Conservation (phyloP, 1,140 invertebrate genomes). For the Aphelenchoides besseyi region DNA sequence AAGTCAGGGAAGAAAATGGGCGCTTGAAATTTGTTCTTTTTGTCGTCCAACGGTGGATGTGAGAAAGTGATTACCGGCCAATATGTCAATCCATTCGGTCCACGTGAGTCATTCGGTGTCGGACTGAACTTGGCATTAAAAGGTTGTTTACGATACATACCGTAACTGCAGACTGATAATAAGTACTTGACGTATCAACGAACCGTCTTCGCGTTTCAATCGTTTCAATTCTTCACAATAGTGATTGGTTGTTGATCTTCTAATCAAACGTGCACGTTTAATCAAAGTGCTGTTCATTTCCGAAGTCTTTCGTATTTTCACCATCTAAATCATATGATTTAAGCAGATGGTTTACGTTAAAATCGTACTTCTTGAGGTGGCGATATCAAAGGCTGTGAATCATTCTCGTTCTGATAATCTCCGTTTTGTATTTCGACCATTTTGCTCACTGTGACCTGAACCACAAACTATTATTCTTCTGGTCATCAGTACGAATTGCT, state of each 20-base stretch:
- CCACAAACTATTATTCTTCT: no score
- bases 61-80: not conserved
- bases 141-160: conserved; percentile 7
- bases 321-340: not conserved
- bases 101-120: not conserved
- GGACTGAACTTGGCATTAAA: not conserved
- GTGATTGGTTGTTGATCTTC: conserved; percentile 41
- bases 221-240: conserved; percentile 36
- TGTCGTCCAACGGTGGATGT: conserved; percentile 35
- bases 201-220: conserved; percentile 39
- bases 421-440: not conserved
- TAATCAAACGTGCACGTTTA: conserved; percentile 37
- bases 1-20: conserved; percentile 46
- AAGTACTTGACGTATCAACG: conserved; percentile 38
- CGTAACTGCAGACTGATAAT: conserved; percentile 37
- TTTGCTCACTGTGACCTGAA: no score
- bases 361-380: not conserved
- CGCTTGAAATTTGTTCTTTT: conserved; percentile 35
- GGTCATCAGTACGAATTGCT: not conserved
- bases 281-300: not conserved
- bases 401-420: not conserved
- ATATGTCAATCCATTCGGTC: not conserved
- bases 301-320: conserved; percentile 2
- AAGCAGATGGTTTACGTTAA: not conserved
- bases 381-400: not conserved